Base-by-base conservation (phyloP, 2,113 vertebrate genomes). In the Syngnathus floridae region DNA sequence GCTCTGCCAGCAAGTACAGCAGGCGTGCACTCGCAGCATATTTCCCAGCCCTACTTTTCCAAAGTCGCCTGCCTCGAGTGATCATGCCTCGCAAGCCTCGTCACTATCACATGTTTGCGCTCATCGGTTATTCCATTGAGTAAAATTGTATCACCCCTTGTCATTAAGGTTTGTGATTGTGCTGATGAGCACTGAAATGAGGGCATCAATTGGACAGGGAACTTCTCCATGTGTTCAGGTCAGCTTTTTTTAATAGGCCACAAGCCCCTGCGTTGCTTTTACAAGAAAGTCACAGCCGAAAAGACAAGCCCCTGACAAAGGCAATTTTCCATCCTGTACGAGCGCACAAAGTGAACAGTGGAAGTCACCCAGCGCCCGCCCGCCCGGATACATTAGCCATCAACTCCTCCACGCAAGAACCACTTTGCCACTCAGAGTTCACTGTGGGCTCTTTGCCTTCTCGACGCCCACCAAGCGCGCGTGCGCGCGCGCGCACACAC, bases 221-320 rank as follows among this genome's bases (percentile, higher is more conserved):
- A 54, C 65, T 75, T 75, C 70, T 73, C 57, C 17, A 5, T 72
- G 77, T 72, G 71, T 60, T 71, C 48, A 36, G 76, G 81, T 88
- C 82, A 87, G 84, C 84, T 75, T 65, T 85, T 86, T 86, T 84
- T 80, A 86, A 60, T 80, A 76, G 83, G 82, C 82, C 80, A 31
- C 26, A 31, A 81, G 45, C 69, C 72, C 76, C 65, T 65, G 55
- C 31, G 62, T 71, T 36, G 68, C 62, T 58, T n/a, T 58, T 38
- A 51, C 67, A 73, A 35, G 19, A 67, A 66, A n/a, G 0, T 48
- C 35, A 26, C 26, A 31, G 8, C 1, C 56, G 9, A 58, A n/a
- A 0, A 60, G 12, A 6, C 7, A 58, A 26, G 26, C 26, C 38
- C 62, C 40, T 38, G 41, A 11, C n/a, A 40, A 14, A 45, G n/a